Conservation (phyloP, 92 coral and sea anemone genomes). For the Pocillopora meandrina region DNA sequence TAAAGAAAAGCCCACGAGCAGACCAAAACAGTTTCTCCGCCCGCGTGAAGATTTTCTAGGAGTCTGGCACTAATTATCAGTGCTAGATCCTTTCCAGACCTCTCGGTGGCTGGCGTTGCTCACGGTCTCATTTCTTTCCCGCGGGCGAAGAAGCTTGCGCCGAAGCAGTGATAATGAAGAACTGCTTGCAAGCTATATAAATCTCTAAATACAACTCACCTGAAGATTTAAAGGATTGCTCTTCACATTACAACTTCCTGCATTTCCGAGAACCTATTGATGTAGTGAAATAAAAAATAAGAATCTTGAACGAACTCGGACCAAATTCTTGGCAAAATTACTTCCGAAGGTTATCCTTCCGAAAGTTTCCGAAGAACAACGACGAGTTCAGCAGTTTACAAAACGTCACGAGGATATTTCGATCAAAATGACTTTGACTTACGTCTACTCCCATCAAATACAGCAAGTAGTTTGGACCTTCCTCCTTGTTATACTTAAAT, state of each 20-base stretch:
- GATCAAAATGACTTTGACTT: neutral
- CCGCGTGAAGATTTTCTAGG: no score
- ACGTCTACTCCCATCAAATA: slow-evolving; percentile 72
- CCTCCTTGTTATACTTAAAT: slow-evolving; percentile 39
- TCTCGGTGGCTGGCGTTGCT: no score
- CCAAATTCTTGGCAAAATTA: no score
- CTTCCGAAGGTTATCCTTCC: neutral
- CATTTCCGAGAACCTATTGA: slow-evolving; percentile 57
- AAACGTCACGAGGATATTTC: neutral
- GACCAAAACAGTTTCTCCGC: no score
- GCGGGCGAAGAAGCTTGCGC: no score
- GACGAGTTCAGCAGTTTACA: neutral
- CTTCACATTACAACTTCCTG: slow-evolving; percentile 69
- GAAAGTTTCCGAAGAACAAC: neutral
- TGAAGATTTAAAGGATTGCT: slow-evolving; percentile 60
- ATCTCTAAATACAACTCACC: slow-evolving; percentile 37
- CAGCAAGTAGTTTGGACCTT: slow-evolving; percentile 54
- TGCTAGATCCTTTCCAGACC: no score
- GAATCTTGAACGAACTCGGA: neutral
- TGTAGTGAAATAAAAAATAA: neutral
- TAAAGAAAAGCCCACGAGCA: neutral
- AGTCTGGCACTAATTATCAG: no score
- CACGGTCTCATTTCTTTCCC: no score
- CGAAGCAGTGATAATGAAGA: no score
- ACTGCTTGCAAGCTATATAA: neutral